Evolutionary conservation across 2,888 invertebrate genomes (phyloP).

Genomic region (Folsomia candida): DNA sequence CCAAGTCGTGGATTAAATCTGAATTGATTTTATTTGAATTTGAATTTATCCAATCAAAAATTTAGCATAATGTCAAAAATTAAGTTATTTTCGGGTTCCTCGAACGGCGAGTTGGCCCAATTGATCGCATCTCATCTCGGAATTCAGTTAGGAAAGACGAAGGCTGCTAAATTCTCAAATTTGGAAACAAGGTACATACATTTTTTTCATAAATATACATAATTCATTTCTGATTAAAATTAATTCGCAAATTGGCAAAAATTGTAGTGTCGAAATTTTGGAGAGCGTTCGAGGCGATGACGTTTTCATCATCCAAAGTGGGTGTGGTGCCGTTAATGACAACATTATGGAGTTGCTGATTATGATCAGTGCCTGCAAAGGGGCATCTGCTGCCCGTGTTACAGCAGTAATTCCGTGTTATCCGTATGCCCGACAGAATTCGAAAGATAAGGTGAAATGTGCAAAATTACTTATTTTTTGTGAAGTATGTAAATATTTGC

Average conservation of each 20-base stretch:
- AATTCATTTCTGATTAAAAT: no score
- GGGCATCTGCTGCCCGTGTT: constrained; percentile 59
- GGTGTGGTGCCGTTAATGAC: constrained; percentile 60
- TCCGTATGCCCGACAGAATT: constrained; percentile 62
- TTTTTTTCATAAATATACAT: no score
- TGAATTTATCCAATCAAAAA: no score
- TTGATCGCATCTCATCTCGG: not conserved
- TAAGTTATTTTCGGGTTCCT: not conserved
- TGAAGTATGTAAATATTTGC: no score
- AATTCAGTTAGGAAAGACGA: not conserved
- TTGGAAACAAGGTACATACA: not conserved
- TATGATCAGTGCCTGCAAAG: constrained; percentile 62
- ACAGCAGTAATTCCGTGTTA: constrained; percentile 62
- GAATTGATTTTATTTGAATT: no score
- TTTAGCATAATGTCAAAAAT: no score
- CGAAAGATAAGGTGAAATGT: constrained; percentile 54
- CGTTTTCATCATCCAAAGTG: constrained; percentile 61
- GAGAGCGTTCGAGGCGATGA: constrained; percentile 62
- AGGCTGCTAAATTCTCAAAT: not conserved
- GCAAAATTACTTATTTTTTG: no score
- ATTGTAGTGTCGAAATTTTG: constrained; percentile 59
- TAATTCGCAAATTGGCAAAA: not conserved
- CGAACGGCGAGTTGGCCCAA: not conserved
- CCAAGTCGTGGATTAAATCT: no score
- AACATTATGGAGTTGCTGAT: constrained; percentile 61